phyloP scores from a whole-genome alignment of 2,797 vertebrate species.

The Eulemur albifrons region DNA sequence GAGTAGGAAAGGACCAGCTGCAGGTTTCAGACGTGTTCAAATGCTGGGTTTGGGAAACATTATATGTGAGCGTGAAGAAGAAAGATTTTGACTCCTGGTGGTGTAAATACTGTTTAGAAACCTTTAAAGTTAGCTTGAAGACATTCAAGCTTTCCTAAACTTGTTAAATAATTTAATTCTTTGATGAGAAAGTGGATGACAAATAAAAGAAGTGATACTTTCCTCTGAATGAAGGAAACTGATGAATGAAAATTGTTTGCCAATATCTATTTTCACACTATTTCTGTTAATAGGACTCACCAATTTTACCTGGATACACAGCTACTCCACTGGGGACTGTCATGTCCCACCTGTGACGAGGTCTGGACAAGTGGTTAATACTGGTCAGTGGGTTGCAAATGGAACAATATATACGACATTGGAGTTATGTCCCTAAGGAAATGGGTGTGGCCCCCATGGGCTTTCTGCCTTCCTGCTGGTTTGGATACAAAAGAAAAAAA shows the following conservation, averaged over 20 bases:
- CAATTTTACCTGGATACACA: too few relatives aligned
- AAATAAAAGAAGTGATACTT: background rate
- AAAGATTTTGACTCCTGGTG: background rate
- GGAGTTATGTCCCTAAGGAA: background rate
- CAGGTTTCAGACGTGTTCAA: too few relatives aligned
- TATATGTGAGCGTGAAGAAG: background rate
- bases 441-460: fast-evolving
- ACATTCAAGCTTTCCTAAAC: background rate
- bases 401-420: fast-evolving
- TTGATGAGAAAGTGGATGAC: background rate
- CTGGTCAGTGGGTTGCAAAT: fast-evolving
- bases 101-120: background rate
- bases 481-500: background rate
- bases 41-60: background rate
- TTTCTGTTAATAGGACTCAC: background rate
- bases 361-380: background rate
- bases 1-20: fast-evolving
- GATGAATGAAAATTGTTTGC: background rate
- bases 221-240: background rate
- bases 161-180: background rate
- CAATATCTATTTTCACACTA: background rate
- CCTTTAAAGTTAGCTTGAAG: background rate
- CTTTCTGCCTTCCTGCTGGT: background rate
- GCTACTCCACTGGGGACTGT: fast-evolving
- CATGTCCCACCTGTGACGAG: background rate